Percentiles rank a stretch among this genome's conserved stretches.
These are phyloP conservation scores for Drosophila imparisetae DNA, from an alignment of 2,888 invertebrate species.

Conservation along the genomic window DNA sequence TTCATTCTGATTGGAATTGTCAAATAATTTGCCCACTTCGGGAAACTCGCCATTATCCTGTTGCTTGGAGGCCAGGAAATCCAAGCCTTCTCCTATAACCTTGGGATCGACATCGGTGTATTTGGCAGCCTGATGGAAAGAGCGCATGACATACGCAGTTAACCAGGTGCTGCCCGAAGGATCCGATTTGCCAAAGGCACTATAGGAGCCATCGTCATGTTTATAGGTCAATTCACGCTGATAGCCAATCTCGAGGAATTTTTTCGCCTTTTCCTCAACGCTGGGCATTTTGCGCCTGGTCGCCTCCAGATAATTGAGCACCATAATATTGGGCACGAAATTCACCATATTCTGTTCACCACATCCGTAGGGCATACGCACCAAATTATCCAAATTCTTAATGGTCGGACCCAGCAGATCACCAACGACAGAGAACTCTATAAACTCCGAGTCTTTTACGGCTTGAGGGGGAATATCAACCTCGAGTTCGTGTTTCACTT, in stretches of 20 bases:
- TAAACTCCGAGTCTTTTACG: constrained; percentile 89
- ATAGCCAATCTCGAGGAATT: constrained; percentile 87
- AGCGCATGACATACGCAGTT: constrained; percentile 93
- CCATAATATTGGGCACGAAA: constrained; percentile 89
- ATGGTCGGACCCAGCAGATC: constrained; percentile 93
- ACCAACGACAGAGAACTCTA: constrained; percentile 89
- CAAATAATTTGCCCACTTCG: constrained; percentile 90
- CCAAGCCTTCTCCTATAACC: constrained; percentile 88
- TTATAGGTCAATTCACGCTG: constrained; percentile 91
- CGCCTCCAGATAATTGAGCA: constrained; percentile 88
- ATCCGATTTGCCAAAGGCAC: constrained; percentile 91
- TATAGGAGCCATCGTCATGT: constrained; percentile 91
- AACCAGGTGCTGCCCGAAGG: constrained; percentile 90
- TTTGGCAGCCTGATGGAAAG: constrained; percentile 90
- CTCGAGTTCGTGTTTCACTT: constrained; percentile 87
- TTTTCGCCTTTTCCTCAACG: constrained; percentile 87
- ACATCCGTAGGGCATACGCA: constrained; percentile 92
- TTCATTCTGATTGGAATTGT: constrained; percentile 87
- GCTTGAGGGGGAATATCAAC: constrained; percentile 91
- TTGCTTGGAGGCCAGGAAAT: constrained; percentile 90
- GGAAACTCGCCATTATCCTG: constrained; percentile 91
- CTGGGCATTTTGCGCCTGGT: constrained; percentile 89
- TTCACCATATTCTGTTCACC: constrained; percentile 88
- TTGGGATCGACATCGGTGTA: constrained; percentile 90
- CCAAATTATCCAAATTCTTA: constrained; percentile 90